Conservation (phyloP, 2,888 invertebrate species). For the Euplagia quadripunctaria region DNA sequence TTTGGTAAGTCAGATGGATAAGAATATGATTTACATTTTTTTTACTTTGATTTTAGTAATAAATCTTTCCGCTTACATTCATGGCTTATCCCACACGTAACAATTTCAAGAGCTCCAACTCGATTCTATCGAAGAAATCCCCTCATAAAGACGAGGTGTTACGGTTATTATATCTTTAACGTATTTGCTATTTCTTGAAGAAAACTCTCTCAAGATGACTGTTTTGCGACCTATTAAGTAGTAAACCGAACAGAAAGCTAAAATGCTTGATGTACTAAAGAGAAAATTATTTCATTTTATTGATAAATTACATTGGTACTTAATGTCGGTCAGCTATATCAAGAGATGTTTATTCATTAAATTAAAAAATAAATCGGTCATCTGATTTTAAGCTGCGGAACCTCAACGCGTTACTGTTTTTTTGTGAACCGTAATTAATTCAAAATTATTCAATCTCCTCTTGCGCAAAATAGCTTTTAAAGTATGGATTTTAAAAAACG, state of each 20-base stretch:
- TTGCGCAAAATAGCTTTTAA: no score
- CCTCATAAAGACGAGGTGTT: conserved; percentile 79
- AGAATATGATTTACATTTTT: no score
- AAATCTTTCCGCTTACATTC: conserved; percentile 28
- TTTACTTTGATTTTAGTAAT: no score
- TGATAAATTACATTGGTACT: background rate
- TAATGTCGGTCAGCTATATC: background rate
- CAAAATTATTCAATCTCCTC: no score
- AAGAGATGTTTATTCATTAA: no score
- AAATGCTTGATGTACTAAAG: background rate
- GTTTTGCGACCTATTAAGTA: conserved; percentile 9
- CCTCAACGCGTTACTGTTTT: no score
- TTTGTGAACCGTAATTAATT: no score
- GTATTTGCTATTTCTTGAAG: conserved; percentile 30
- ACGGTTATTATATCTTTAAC: conserved; percentile 52
- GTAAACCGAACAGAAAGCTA: background rate
- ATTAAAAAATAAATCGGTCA: no score
- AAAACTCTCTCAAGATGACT: background rate
- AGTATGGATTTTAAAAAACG: no score
- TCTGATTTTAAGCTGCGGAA: no score
- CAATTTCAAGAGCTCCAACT: conserved; percentile 68
- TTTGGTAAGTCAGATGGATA: no score
- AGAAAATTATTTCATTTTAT: background rate
- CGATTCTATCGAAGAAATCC: conserved; percentile 78
- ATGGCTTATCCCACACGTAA: conserved; percentile 45